Percentiles rank a stretch among this genome's conserved stretches.
Evolutionary conservation across 2,888 invertebrate species (phyloP).

Genomic region (Osmoderma eremita): DNA sequence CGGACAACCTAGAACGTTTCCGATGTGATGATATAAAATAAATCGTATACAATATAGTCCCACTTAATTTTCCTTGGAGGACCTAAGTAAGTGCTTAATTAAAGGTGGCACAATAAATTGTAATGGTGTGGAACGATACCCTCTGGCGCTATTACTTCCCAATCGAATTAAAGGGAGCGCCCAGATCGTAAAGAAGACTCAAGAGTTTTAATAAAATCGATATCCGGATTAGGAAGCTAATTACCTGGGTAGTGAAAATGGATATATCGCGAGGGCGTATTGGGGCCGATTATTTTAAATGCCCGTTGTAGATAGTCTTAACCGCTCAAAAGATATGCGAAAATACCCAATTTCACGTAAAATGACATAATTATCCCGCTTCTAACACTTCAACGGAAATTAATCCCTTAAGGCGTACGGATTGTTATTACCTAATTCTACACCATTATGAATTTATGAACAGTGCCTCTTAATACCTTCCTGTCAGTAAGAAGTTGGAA

Average conservation of each 20-base stretch:
- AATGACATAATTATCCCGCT: constrained; percentile 12
- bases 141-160: constrained; percentile 56
- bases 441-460: constrained; percentile 22
- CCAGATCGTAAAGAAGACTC: constrained; percentile 28
- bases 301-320: constrained; percentile 2
- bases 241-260: constrained; percentile 26
- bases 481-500: constrained; percentile 10
- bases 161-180: constrained; percentile 49
- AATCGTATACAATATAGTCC: constrained; percentile 32
- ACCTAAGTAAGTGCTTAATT: constrained; percentile 55
- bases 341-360: constrained; percentile 2
- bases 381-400: background rate
- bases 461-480: background rate
- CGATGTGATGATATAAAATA: constrained; percentile 18
- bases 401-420: background rate
- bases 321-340: constrained; percentile 10
- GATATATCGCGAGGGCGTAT: constrained; percentile 16
- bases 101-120: constrained; percentile 57
- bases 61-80: constrained; percentile 33
- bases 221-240: constrained; percentile 32
- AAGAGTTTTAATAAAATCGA: constrained; percentile 36
- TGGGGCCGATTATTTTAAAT: constrained; percentile 22
- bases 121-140: constrained; percentile 54
- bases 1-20: constrained; percentile 9
- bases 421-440: background rate